Base-by-base conservation (phyloP, 2,113 vertebrate species). In the Epinephelus moara region DNA sequence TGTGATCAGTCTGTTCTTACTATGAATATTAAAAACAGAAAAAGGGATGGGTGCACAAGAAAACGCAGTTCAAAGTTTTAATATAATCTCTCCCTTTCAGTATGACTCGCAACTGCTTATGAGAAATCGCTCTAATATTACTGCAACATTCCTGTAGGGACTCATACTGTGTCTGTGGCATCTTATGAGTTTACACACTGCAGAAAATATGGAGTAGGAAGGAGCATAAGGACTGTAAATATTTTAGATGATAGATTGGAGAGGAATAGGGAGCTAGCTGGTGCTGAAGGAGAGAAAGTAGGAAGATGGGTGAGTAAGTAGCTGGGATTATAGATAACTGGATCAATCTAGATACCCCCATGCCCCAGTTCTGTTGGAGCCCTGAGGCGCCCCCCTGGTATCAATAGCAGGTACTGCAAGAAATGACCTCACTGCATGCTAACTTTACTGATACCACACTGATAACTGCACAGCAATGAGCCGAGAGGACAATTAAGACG, bases 171-270 rank as follows among this genome's bases (percentile, higher is more conserved):
- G 15, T 62, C 63, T 40, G 40, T 49, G 47, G 47, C 15, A 50
- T 17, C 17, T 85, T 55, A 75, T 73, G 53, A 67, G 59, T 80
- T 63, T 12, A 64, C 62, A 78, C 53, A 37, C 50, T 80, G 21
- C 21, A 64, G 71, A 37, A 56, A 37, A 49, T 68, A 21, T 3
- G 33, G 30, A 75, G 37, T 27, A 10, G 4, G 14, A 21, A 25
- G 37, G 8, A 56, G 9, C 30, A 19, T 33, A 45, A 23, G 42
- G 7, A 79, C 55, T 9, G 47, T 25, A 13, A 17, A 10, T n/a
- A 10, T 19, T 19, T 18, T 18, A 50, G 21, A 17, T 1, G 8
- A 49, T 8, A 55, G 18, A 2, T 50, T 18, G 15, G 14, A 56
- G 40, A 27, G 12, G 7, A 25, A n/a, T 6, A 15, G 62, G 14